A percentile compares a stretch with the other conserved stretches of the same genome.
These are phyloP conservation scores for Bursaphelenchus mucronatus DNA, from an alignment of 1,140 invertebrate genomes.

Conservation along the genomic window DNA sequence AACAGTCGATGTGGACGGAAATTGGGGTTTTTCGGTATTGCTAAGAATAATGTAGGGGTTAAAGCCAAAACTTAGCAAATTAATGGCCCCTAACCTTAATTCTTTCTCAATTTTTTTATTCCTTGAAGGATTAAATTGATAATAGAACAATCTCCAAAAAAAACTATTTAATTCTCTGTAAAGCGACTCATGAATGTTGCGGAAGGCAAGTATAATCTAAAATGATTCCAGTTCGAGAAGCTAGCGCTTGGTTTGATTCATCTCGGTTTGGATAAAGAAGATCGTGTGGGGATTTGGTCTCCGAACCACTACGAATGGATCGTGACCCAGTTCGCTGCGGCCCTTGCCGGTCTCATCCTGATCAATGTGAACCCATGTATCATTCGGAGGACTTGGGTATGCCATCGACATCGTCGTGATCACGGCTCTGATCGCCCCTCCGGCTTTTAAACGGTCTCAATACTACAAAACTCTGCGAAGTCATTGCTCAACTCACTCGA, in stretches of 20 bases:
- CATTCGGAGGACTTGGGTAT: constrained; percentile 73
- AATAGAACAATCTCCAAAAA: background rate
- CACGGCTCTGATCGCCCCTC: constrained; percentile 54
- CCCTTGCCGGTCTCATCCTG: constrained; percentile 75
- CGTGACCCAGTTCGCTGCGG: constrained; percentile 72
- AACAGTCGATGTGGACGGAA: too few relatives aligned
- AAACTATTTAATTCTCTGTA: too few relatives aligned
- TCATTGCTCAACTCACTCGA: constrained; percentile 52
- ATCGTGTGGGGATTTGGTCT: constrained; percentile 80
- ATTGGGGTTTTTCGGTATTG: too few relatives aligned
- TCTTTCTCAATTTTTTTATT: background rate
- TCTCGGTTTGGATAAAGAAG: constrained; percentile 74
- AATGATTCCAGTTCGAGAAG: constrained; percentile 68
- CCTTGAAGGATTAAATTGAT: background rate
- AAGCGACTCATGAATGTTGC: background rate
- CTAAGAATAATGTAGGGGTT: too few relatives aligned
- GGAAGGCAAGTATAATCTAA: background rate
- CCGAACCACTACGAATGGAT: constrained; percentile 82
- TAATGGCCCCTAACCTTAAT: too few relatives aligned
- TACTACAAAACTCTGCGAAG: constrained; percentile 47
- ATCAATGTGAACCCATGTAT: constrained; percentile 80
- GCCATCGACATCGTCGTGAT: constrained; percentile 67
- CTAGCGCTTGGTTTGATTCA: constrained; percentile 75
- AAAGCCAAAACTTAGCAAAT: too few relatives aligned
- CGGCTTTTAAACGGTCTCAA: constrained; percentile 55